Base-by-base conservation (phyloP, 2,113 vertebrate species). In the Brachirus orientalis region DNA sequence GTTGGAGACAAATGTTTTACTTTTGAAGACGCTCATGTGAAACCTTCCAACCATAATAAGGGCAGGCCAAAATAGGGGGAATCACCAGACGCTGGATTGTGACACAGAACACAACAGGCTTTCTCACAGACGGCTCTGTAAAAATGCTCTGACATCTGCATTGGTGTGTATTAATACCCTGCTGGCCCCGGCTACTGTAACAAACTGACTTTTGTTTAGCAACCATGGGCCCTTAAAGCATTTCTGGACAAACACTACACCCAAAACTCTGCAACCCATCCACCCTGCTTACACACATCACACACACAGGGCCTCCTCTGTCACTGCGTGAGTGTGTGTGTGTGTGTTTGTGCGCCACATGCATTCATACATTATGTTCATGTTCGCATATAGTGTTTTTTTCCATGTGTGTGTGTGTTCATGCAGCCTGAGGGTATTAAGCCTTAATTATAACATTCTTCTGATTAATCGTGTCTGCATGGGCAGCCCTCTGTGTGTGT, bases 121-220 rank as follows among this genome's bases (percentile, higher is more conserved):
- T 87, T 84, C 81, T 88, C 69, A n/a, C n/a, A n/a, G n/a, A n/a
- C n/a, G n/a, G 69, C 52, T 53, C 71, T 45, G 63, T 80, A 73
- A 62, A 28, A 28, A 73, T 22, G 56, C 63, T 72, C 71, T 52
- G 43, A 76, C 77, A 79, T 84, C 80, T 79, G 83, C 80, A 86
- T 61, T 28, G 55, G 66, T 81, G 83, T 79, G 73, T 89, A 86
- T 88, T 83, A 83, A 89, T 84, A 79, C 69, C 65, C 62, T n/a
- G 17, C 58, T 18, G 60, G 22, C 77, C 55, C 57, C 56, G 0
- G 52, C 80, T 83, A 74, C 84, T 74, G 85, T 66, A 85, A 92
- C 89, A 92, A 88, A 89, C 90, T 85, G 69, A 87, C 89, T 90
- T 89, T 89, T 92, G 90, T 92, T 88, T 67, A 78, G 66, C 65